Percentiles rank a stretch among this genome's conserved stretches.
These are phyloP conservation scores for Catonia carolina DNA, from an alignment of 2,888 invertebrate species.

Conservation along the genomic window DNA sequence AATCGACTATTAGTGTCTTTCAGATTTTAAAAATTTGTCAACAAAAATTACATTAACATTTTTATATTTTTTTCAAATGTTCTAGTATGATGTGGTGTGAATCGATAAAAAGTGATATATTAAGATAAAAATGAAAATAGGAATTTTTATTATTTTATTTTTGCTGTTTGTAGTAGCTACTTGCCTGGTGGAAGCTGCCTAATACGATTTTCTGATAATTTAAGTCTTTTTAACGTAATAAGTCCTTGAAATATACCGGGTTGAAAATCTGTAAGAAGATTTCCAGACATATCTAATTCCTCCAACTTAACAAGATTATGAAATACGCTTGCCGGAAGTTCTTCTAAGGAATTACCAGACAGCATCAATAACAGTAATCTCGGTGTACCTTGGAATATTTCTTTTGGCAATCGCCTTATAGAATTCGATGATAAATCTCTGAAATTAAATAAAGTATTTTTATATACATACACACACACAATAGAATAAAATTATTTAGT, in stretches of 20 bases:
- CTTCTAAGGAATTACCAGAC: conserved; percentile 56
- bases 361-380: conserved; percentile 57
- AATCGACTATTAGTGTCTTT: too few species aligned
- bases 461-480: too few species aligned
- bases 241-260: conserved; percentile 52
- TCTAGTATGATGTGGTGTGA: too few species aligned
- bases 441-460: conserved; percentile 14
- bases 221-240: conserved; percentile 53
- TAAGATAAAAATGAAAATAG: too few species aligned
- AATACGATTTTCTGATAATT: conserved; percentile 63
- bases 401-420: conserved; percentile 51
- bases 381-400: conserved; percentile 52
- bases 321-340: conserved; percentile 53
- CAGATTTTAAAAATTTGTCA: too few species aligned
- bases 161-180: too few species aligned
- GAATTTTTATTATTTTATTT: too few species aligned
- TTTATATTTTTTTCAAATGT: too few species aligned
- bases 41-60: too few species aligned
- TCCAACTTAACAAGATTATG: conserved; percentile 52
- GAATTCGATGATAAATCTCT: conserved; percentile 59
- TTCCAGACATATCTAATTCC: conserved; percentile 63
- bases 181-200: conserved; percentile 51
- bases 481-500: too few species aligned
- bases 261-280: conserved; percentile 54
- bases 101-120: too few species aligned